phyloP scores from a whole-genome alignment of 1,140 invertebrate genomes.

The Cherax quadricarinatus region DNA sequence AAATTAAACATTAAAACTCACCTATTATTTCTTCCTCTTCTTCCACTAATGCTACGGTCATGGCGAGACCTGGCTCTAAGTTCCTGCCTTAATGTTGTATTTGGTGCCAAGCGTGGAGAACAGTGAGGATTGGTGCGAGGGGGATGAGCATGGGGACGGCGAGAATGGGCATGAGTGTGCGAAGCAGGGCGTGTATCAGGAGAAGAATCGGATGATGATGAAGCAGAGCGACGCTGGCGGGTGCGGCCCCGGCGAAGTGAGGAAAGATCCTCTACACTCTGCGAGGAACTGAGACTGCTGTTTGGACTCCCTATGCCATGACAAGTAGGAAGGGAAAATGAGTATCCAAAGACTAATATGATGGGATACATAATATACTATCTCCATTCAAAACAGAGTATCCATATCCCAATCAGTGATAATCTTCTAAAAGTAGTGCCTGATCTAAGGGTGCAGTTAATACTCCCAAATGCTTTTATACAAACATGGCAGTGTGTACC shows the following conservation, averaged over 20 bases:
- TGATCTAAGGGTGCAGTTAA: too few relatives aligned
- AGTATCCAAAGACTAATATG: not conserved
- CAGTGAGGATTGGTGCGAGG: conserved; percentile 66
- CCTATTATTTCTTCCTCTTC: conserved; percentile 54
- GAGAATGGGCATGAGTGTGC: conserved; percentile 33
- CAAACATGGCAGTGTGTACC: conserved; percentile 12
- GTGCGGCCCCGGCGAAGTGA: conserved; percentile 58
- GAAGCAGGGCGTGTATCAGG: conserved; percentile 46
- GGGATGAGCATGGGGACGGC: conserved; percentile 31
- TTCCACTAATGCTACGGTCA: conserved; percentile 53
- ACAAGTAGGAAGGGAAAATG: conserved; percentile 3
- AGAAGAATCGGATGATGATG: conserved; percentile 62
- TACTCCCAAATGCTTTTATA: too few relatives aligned
- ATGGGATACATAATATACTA: not conserved
- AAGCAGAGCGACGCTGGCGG: conserved; percentile 62
- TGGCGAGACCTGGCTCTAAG: conserved; percentile 27
- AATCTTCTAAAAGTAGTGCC: too few relatives aligned
- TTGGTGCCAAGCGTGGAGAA: conserved; percentile 46
- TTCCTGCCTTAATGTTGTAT: conserved; percentile 53
- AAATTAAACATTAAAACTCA: not conserved
- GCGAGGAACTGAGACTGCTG: conserved; percentile 63
- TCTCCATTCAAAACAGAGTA: not conserved
- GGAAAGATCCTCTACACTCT: conserved; percentile 62
- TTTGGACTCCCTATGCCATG: conserved; percentile 42
- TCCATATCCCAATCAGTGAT: not conserved